A percentile compares a stretch with the other conserved stretches of the same genome.
Conservation (phyloP, 2,888 invertebrate species). For the Platynereis dumerilii region DNA sequence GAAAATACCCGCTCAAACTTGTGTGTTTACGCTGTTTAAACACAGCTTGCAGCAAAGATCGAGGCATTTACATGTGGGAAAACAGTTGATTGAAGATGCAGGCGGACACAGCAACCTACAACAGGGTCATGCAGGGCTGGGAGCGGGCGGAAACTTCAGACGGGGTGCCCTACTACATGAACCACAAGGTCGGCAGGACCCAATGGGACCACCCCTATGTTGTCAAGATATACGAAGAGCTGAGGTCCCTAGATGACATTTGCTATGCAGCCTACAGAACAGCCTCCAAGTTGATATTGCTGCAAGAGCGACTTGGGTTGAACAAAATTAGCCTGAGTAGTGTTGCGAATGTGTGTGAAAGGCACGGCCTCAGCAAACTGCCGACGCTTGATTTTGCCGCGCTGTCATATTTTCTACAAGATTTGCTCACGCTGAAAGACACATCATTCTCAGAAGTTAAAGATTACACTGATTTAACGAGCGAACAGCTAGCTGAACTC, state of each 20-base stretch:
- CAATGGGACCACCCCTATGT: slow-evolving; percentile 58
- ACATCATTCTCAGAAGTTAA: slow-evolving; percentile 5
- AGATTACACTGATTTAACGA: slow-evolving; percentile 48
- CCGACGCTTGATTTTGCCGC: slow-evolving; percentile 74
- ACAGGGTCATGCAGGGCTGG: slow-evolving; percentile 40
- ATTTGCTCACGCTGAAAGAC: slow-evolving; percentile 67
- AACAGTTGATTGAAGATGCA: too few species aligned
- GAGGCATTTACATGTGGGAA: too few species aligned
- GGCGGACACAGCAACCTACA: too few species aligned
- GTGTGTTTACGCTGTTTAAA: too few species aligned
- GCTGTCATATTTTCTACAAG: slow-evolving; percentile 75
- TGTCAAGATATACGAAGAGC: slow-evolving; percentile 48
- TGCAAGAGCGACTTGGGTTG: slow-evolving; percentile 72
- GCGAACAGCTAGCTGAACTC: slow-evolving; percentile 45
- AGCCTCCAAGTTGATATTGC: slow-evolving; percentile 74
- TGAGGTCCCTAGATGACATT: slow-evolving; percentile 64
- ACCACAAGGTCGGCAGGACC: slow-evolving; percentile 47
- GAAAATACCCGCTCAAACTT: too few species aligned
- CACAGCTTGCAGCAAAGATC: too few species aligned
- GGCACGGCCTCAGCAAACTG: slow-evolving; percentile 74
- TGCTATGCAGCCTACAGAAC: slow-evolving; percentile 80
- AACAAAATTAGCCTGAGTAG: slow-evolving; percentile 68
- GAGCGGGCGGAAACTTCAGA: slow-evolving; percentile 51
- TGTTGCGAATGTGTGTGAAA: slow-evolving; percentile 75
- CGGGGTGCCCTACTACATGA: slow-evolving; percentile 55